Base-by-base conservation (phyloP, 2,113 vertebrate genomes). In the Toxotes jaculatrix region DNA sequence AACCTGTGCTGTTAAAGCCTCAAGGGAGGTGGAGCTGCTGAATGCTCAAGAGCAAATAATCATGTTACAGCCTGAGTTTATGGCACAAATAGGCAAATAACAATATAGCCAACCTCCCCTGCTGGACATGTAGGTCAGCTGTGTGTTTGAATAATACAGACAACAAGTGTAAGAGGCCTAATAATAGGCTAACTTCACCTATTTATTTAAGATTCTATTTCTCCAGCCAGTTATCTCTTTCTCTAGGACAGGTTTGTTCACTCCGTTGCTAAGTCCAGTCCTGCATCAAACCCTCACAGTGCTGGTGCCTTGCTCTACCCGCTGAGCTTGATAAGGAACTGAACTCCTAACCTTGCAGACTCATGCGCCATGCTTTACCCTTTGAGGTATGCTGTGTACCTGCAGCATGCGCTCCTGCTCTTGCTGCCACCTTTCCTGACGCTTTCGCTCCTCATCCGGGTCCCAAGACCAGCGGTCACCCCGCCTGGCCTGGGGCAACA, bases 401-500 rank as follows among this genome's bases (percentile, higher is more conserved):
- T 99, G 98, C 90, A 99, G 97, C 88, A 97, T 90, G 80, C 97
- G 97, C 57, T 99, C 98, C 92, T 99, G 98, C 87, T 98, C 98
- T 85, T 96, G 96, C 87, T 99, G 98, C 98, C 98, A 99, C 82
- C 95, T 97, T 86, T 98, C 96, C 93, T 99, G 98, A 49, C 97
- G 96, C 90, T 96, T 96, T 90, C 97, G 96, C 88, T 99, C 98
- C 93, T 99, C 97, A 92, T 99, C 97, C 3, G 97, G 98, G 95
- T 98, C 96, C 98, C 98, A 99, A 19, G 96, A 95, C 96, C 97
- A 97, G 94, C 95, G 96, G 91, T 97, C 97, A 87, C 91, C 96
- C 93, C 93, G 96, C 94, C 95, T 95, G 92, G 53, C 2, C 92
- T 95, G 94, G 91, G 91, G 92, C 84, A 94, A 88, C 88, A 90